Percentiles rank a stretch among this genome's conserved stretches.
These are phyloP conservation scores for Cherax destructor DNA, from an alignment of 1,140 invertebrate species.

Conservation along the genomic window DNA sequence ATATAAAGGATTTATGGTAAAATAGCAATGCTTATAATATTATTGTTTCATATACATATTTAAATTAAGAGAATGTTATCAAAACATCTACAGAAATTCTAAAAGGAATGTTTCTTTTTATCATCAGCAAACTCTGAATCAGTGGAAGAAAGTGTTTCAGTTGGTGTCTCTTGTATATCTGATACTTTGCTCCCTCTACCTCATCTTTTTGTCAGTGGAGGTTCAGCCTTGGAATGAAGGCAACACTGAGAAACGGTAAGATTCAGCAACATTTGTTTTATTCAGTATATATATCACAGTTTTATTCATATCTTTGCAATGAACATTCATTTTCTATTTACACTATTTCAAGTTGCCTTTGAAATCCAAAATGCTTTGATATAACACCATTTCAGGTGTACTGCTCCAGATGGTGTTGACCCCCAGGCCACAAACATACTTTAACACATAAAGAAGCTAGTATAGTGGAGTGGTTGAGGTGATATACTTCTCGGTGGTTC, in stretches of 20 bases:
- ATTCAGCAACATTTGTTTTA: background rate
- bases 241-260: constrained; percentile 29
- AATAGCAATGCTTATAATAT: background rate
- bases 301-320: no score
- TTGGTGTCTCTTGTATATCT: constrained; percentile 35
- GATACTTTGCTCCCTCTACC: constrained; percentile 28
- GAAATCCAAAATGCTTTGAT: no score
- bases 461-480: no score
- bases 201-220: constrained; percentile 30
- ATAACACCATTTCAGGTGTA: no score
- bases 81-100: background rate
- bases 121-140: constrained; percentile 27
- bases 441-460: no score
- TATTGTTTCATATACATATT: no score
- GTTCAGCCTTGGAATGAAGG: constrained; percentile 48
- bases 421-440: no score
- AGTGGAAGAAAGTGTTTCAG: constrained; percentile 34
- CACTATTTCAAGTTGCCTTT: no score
- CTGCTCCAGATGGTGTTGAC: no score
- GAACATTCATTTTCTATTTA: no score
- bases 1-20: background rate
- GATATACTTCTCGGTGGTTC: no score
- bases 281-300: background rate
- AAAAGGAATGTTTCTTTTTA: background rate
- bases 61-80: no score